Evolutionary conservation across 64 coral and sea anemone species (phyloP), one percentile per base, ranked within the genome.

Genomic region (Montipora sp.): DNA sequence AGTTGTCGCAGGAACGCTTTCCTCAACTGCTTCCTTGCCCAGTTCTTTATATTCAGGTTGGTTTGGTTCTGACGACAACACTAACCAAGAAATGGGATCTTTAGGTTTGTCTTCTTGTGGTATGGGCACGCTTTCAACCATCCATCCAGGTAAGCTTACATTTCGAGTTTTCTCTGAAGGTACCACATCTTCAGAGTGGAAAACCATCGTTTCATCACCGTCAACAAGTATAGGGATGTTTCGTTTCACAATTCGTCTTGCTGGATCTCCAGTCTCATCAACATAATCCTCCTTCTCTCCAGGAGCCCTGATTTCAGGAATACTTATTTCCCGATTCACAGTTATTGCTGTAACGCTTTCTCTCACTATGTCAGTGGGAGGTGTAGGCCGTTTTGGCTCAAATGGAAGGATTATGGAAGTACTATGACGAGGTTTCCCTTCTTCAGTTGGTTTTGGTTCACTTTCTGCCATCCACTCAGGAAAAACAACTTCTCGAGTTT

Each of bases 241-340:
- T 24, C 77, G 78, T 67, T 91, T 90, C 9, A 94, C 72, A 63
- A 81, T 77, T 23, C 90, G 43, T 68, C 87, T 78, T 0, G 95
- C 90, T 13, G 23, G 90, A 50, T 90, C 84, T 19, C 93, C 93
- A 73, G 93, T 45, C 13, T 98, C 90, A 75, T 98, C 93, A 27
- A 92, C 75, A 90, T 83, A 93, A 59, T 98, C 96, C 36, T 36
- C 36, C 36, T 36, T 36, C 36, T 36, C 1, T 36, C 36, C 36
- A 36, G 36, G 36, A 36, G 36, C 36, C 36, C 36, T 36, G 11
- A 90, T 80, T 82, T 90, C 66, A 36, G 78, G 77, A 22, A 51
- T 72, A 14, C 67, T 18, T 36, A 72, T 74, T 73, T 90, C 89
- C 47, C 78, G 53, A 18, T 51, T 90, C 77, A 81, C 20, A 53